These are phyloP conservation scores for Hexactinellida sp. DNA, from an alignment of 37 sponge, comb jelly and placozoan genomes.

Conservation along the genomic window DNA sequence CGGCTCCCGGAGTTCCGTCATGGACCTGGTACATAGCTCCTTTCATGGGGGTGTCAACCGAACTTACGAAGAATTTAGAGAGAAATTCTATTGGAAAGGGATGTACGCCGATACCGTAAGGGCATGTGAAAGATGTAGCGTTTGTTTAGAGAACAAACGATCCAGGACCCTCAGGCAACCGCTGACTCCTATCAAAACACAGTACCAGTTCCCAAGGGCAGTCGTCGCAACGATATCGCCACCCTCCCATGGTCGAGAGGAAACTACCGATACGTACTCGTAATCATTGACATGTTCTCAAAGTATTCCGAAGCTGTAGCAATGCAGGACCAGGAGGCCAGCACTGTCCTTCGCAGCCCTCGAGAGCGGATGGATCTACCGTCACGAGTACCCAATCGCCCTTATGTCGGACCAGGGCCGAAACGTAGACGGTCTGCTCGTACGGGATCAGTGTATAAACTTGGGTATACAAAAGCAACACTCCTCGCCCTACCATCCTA, in stretches of 20 bases:
- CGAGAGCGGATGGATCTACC: background rate
- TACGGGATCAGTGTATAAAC: background rate
- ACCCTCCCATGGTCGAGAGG: background rate
- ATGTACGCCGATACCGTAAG: background rate
- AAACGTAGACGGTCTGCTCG: background rate
- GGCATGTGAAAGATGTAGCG: background rate
- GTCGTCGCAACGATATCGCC: background rate
- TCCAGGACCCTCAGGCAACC: background rate
- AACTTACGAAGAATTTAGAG: background rate
- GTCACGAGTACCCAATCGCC: background rate
- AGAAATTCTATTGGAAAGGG: background rate
- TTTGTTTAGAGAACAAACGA: background rate
- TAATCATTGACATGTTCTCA: background rate
- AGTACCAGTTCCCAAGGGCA: background rate
- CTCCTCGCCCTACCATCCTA: background rate
- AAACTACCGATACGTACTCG: background rate
- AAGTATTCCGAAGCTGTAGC: background rate
- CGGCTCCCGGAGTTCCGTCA: background rate
- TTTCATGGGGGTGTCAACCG: background rate
- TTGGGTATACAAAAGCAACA: background rate
- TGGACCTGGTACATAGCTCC: background rate
- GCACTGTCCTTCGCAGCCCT: background rate
- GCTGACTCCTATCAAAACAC: background rate
- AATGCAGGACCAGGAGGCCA: background rate
- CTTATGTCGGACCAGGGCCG: background rate